Base-by-base conservation (phyloP, 2,888 invertebrate genomes). In the Agrochola lychnidis region DNA sequence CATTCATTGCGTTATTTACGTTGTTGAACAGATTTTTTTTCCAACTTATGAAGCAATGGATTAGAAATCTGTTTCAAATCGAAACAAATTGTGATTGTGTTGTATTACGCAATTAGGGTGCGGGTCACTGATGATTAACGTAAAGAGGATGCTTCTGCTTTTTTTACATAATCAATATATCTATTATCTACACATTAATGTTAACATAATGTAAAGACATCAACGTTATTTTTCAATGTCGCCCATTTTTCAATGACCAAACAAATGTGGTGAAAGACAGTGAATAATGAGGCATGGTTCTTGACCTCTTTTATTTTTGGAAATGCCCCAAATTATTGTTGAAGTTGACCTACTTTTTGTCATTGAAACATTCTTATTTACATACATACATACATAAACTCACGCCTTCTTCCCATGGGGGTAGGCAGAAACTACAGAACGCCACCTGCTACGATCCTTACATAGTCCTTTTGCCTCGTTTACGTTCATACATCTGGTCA, bases 251-350 rank as follows among this genome's bases (percentile, higher is more conserved):
- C 36, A 73, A 19, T 30, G 40, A 45, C 45, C 59, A 40, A 71
- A 82, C 70, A 67, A 72, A 73, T 62, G 61, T 66, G 78, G 22
- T 66, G 85, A 82, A 40, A 81, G 73, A 70, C 82, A 70, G 42
- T 73, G 70, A 85, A 73, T 71, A 78, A 85, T 78, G 57, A 45
- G 67, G 45, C 64, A 36, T 57, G 40, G 64, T 74, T 70, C 73
- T 78, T 76, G 71, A 81, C 73, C 74, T 75, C 68, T 69, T 76
- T 57, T 75, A 53, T 73, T 77, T 76, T 76, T 86, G 84, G 85
- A 70, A 59, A 67, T 70, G 69, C 62, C 69, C 85, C 85, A 87
- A 84, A 62, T 68, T 42, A 76, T 68, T 68, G 45, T 40, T 71
- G 25, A 48, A 53, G 61, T 42, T 81, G 66, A 70, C 87, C 76